These are phyloP conservation scores for Camponotus vicinus DNA, from an alignment of 1,140 invertebrate genomes.

Conservation along the genomic window DNA sequence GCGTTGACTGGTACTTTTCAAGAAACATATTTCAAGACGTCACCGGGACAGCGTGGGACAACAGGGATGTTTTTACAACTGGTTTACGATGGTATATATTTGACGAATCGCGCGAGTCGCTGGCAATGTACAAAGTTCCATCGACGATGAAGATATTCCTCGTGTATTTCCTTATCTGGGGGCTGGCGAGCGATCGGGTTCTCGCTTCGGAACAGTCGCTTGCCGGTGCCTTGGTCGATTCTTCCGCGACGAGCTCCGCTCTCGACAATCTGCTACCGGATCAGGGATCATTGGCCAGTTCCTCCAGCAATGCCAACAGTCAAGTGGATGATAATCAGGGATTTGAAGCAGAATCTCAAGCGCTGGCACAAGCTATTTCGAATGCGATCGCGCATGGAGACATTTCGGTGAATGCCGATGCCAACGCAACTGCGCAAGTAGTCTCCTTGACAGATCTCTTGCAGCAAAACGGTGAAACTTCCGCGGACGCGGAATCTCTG, in stretches of 20 bases:
- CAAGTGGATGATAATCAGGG: neutral
- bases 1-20: too few species aligned
- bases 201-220: neutral
- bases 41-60: too few species aligned
- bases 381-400: neutral
- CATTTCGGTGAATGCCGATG: neutral
- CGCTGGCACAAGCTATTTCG: neutral
- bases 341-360: neutral
- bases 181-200: neutral
- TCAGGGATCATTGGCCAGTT: neutral
- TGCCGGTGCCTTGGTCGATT: neutral
- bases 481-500: neutral
- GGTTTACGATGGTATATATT: conserved; percentile 55
- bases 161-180: conserved; percentile 39
- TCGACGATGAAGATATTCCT: conserved; percentile 63
- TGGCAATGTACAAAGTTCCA: conserved; percentile 39
- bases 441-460: neutral
- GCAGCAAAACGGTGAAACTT: neutral
- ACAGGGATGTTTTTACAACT: conserved; percentile 47
- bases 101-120: conserved; percentile 34
- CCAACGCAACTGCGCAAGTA: neutral
- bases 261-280: neutral
- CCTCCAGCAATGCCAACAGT: neutral
- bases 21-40: too few species aligned
- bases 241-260: neutral